phyloP scores from a whole-genome alignment of 2,888 invertebrate species.

The Calameuta filiformis region DNA sequence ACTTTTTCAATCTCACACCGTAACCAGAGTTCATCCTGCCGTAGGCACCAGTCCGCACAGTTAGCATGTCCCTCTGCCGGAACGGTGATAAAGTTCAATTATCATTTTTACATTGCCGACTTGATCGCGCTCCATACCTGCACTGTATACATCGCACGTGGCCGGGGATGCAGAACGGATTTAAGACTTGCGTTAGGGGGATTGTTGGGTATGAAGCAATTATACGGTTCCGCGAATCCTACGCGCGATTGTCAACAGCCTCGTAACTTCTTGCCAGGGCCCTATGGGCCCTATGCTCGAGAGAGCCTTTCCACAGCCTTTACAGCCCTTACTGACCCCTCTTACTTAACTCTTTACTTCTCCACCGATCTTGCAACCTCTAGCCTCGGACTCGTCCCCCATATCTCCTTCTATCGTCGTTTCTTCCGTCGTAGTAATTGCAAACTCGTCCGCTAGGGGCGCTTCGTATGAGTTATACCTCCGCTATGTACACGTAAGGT shows the following conservation, averaged over 20 bases:
- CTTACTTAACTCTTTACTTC: neutral
- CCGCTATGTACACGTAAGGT: slow-evolving; percentile 10
- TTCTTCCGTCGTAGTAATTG: slow-evolving; percentile 58
- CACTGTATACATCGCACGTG: slow-evolving; percentile 22
- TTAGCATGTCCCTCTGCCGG: neutral
- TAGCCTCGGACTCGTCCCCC: neutral
- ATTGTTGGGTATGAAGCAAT: slow-evolving; percentile 50
- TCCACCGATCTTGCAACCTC: neutral
- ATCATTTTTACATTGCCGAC: slow-evolving; percentile 22
- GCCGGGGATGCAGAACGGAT: slow-evolving; percentile 45
- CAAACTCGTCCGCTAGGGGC: slow-evolving; percentile 29
- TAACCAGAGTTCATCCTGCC: slow-evolving; percentile 12
- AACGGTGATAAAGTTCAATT: slow-evolving; percentile 43
- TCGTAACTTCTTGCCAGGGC: slow-evolving; percentile 36
- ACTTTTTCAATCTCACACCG: neutral
- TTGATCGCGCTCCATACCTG: slow-evolving; percentile 14
- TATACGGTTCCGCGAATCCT: slow-evolving; percentile 53
- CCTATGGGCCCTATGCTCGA: neutral
- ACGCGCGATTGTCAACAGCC: slow-evolving; percentile 49
- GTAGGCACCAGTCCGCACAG: slow-evolving; percentile 17
- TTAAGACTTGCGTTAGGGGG: slow-evolving; percentile 34
- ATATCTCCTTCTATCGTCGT: slow-evolving; percentile 39
- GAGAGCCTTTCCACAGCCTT: neutral
- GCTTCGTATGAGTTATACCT: slow-evolving; percentile 39
- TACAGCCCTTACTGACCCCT: slow-evolving; percentile 1